Evolutionary conservation across 2,113 vertebrate genomes (phyloP).

Genomic region (Gambusia affinis): DNA sequence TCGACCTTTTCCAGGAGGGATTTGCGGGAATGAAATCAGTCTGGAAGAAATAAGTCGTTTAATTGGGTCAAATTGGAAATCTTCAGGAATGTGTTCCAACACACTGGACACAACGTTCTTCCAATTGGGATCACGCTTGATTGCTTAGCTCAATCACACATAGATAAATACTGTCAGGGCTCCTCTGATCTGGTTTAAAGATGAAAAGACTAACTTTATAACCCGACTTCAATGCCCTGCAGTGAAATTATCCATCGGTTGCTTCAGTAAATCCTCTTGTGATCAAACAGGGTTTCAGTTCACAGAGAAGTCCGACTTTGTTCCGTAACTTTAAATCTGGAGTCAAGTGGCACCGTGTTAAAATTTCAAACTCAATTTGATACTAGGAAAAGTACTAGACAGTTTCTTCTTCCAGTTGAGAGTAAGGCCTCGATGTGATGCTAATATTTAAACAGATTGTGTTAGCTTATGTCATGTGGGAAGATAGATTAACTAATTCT

Average conservation of each 20-base stretch:
- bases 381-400: no score
- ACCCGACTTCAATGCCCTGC: not conserved
- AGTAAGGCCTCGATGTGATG: no score
- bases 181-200: conserved; percentile 34
- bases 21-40: conserved; percentile 18
- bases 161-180: conserved; percentile 8
- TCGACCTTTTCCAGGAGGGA: conserved; percentile 56
- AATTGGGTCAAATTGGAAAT: conserved; percentile 40
- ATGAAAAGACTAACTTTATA: conserved; percentile 1
- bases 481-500: no score
- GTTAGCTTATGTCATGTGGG: no score
- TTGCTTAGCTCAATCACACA: conserved; percentile 44
- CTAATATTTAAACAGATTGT: no score
- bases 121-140: conserved; percentile 34
- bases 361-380: no score
- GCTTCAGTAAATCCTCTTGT: not conserved
- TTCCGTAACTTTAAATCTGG: not conserved
- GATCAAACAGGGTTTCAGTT: not conserved
- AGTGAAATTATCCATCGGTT: no score
- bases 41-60: conserved; percentile 55
- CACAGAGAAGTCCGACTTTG: not conserved
- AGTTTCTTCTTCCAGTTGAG: no score
- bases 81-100: conserved; percentile 33
- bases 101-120: conserved; percentile 23
- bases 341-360: no score